Base-by-base conservation (phyloP, 1,140 invertebrate genomes). In the Magallana angulata region DNA sequence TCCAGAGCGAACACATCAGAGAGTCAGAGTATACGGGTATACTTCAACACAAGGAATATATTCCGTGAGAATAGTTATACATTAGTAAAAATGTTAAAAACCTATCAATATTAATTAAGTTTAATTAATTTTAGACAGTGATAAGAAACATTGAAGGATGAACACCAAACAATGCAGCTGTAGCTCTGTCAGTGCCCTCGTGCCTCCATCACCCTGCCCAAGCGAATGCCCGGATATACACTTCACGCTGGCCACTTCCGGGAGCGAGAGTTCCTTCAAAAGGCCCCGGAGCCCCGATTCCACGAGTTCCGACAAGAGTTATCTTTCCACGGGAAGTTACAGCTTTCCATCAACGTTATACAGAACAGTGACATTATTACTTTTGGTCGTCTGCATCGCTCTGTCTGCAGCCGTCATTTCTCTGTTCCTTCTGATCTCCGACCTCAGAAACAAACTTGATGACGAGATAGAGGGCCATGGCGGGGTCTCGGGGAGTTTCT, bases 231-330 rank as follows among this genome's bases (percentile, higher is more conserved):
- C 68, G 68, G 68, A 76, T 36, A 24, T 76, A 5, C 68, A 76
- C 12, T 76, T 76, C 14, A 76, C 68, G 14, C 18, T 76, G 68
- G 36, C 68, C 24, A 76, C 68, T 76, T 76, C 68, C 18, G 68
- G 7, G 6, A 76, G 68, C 24, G 68, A 76, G 68, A 76, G 68
- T 11, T 76, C 68, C 68, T 30, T 76, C 68, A 30, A 30, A 76
- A 76, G 68, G 36, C 7, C 0, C 11, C 68, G 68, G 36, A 76
- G 24, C 68, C 36, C 68, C 12, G 68, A 30, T 24, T 76, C 68
- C 18, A 36, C 68, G 4, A 76, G 68, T 76, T 82, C 48, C 48
- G 81, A 82, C 11, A 82, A 82, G 68, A 76, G 68, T 76, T 36
- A 76, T 30, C 12, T 76, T 18, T 76, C 68, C 36, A 30, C 68